Evolutionary conservation across 1,140 invertebrate species (phyloP), one percentile per base, ranked within the genome.

Genomic region (Papilio xuthus): DNA sequence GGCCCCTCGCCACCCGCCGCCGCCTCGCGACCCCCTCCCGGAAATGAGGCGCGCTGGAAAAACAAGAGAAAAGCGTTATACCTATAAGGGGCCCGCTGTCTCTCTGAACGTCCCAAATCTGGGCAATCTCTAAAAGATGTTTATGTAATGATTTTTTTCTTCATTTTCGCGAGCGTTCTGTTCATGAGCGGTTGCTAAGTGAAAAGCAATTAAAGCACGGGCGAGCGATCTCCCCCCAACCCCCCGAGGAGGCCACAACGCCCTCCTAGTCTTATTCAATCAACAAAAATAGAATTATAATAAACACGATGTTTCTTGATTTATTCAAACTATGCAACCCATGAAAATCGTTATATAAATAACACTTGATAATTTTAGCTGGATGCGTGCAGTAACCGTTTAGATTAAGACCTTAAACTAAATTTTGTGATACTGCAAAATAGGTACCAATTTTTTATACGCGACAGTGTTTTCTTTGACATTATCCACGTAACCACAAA

Each of bases 171-270:
- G 88, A 88, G 81, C 83, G 84, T 88, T 91, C 88, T 91, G 90
- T 92, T 93, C 90, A 93, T 91, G 91, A 92, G 88, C 90, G 90
- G 92, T 93, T 94, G 91, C 92, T 94, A 94, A 94, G 92, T 94
- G 90, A 92, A 92, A 94, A 93, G 91, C 92, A 93, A 94, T 94
- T 94, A 94, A 94, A 94, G 88, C 91, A 92, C 85, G 90, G 92
- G 86, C 90, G 90, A 93, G 83, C 90, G 90, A 89, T 90, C 89
- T 84, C 78, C 80, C 84, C 84, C 83, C 88, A 79, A 42, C 82
- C 82, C 67, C 80, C 84, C 80, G 79, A 83, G 81, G 67, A 78
- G 77, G 60, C 83, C 77, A 74, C 84, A 84, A 84, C 81, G 67
- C 81, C 86, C 85, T 83, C 83, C 77, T 79, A 86, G 86, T 84